Evolutionary conservation across 2,888 invertebrate genomes (phyloP).

Genomic region (Lapara coniferarum): DNA sequence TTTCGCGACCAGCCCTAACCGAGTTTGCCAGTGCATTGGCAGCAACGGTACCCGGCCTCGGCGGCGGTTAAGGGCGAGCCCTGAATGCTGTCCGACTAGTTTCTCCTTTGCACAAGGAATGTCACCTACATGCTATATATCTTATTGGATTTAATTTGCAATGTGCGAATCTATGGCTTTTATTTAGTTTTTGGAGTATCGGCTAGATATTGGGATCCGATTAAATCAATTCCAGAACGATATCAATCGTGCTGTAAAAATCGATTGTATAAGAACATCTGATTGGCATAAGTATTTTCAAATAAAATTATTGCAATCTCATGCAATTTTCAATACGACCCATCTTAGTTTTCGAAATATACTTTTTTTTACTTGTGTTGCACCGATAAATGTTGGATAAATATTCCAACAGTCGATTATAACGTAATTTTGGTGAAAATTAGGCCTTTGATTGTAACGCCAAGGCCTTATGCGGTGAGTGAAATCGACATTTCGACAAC

Average conservation of each 20-base stretch:
- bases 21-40: constrained; percentile 48
- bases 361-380: neutral
- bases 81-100: constrained; percentile 76
- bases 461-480: constrained; percentile 32
- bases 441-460: constrained; percentile 21
- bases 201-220: constrained; percentile 11
- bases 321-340: too few species aligned
- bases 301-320: neutral
- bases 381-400: neutral
- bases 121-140: constrained; percentile 63
- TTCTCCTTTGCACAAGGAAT: constrained; percentile 71
- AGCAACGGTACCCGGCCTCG: constrained; percentile 65
- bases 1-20: constrained; percentile 45
- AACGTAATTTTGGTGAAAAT: constrained; percentile 22
- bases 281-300: neutral
- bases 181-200: constrained; percentile 22
- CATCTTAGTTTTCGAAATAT: neutral
- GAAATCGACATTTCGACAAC: constrained; percentile 31
- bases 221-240: neutral
- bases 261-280: too few species aligned
- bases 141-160: constrained; percentile 46
- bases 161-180: constrained; percentile 31
- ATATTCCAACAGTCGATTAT: constrained; percentile 13
- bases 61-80: constrained; percentile 68
- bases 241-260: constrained; percentile 1